Evolutionary conservation across 2,888 invertebrate genomes (phyloP).

Genomic region (Scaptomyza caliginosa): DNA sequence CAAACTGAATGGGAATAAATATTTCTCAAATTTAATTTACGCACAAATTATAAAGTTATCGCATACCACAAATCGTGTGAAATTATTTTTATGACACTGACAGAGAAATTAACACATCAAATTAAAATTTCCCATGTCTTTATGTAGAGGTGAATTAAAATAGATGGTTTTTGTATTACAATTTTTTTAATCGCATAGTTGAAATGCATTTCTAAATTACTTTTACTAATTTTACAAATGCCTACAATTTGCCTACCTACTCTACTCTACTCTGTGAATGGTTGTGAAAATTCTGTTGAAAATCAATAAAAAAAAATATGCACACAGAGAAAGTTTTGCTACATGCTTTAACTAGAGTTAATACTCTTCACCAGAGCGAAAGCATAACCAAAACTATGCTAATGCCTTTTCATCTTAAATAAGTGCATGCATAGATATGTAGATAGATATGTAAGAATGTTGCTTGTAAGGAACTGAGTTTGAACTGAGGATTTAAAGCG

Average conservation of each 20-base stretch:
- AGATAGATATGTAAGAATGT: neutral
- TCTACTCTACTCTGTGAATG: constrained; percentile 1
- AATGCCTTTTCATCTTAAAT: too few species aligned
- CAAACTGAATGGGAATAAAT: too few species aligned
- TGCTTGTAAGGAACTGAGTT: neutral
- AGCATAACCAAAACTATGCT: neutral
- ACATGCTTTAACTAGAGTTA: neutral
- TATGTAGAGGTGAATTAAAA: too few species aligned
- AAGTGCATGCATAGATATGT: neutral
- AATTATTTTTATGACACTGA: constrained; percentile 38
- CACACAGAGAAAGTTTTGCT: neutral
- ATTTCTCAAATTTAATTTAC: neutral
- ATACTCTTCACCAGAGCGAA: neutral
- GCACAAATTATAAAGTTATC: neutral
- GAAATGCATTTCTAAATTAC: constrained; percentile 16
- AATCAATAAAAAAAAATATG: constrained; percentile 3
- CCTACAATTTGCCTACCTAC: neutral
- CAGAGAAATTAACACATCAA: constrained; percentile 21
- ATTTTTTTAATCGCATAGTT: too few species aligned
- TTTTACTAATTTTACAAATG: neutral
- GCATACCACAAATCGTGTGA: constrained; percentile 31
- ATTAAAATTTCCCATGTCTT: constrained; percentile 32
- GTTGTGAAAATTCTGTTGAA: neutral
- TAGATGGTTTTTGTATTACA: too few species aligned
- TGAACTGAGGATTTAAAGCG: constrained; percentile 17